Conservation (phyloP, 2,888 invertebrate species). For the Pyrochroa serraticornis region DNA sequence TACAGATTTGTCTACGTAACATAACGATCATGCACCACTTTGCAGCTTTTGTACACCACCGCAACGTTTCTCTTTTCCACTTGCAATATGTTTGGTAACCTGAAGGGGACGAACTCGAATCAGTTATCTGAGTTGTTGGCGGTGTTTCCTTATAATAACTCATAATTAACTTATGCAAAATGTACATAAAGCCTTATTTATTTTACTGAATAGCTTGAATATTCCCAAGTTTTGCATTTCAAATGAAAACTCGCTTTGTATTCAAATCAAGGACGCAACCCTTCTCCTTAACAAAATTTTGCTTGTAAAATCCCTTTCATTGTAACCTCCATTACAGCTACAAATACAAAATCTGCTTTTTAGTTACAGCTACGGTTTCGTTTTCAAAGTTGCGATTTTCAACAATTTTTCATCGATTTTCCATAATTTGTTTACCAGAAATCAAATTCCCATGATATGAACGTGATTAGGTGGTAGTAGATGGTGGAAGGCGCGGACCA, state of each 20-base stretch:
- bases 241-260: constrained; percentile 37
- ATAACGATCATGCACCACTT: constrained; percentile 29
- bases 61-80: constrained; percentile 15
- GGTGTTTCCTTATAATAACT: constrained; percentile 44
- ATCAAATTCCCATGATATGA: too few relatives aligned
- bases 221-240: constrained; percentile 38
- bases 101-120: constrained; percentile 6
- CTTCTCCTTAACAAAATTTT: constrained; percentile 24
- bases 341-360: constrained; percentile 1
- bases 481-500: too few relatives aligned
- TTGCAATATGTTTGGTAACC: constrained; percentile 10
- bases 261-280: constrained; percentile 35
- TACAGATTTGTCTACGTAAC: constrained; percentile 44
- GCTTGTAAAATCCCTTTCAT: constrained; percentile 15
- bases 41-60: not conserved
- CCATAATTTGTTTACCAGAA: too few relatives aligned
- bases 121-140: constrained; percentile 26
- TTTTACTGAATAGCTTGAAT: constrained; percentile 34
- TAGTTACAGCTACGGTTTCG: not conserved
- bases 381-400: too few relatives aligned
- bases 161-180: constrained; percentile 54
- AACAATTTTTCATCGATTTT: too few relatives aligned
- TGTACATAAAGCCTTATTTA: constrained; percentile 36
- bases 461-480: too few relatives aligned
- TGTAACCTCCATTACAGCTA: constrained; percentile 13